A percentile compares a stretch with the other conserved stretches of the same genome.
Evolutionary conservation across 2,113 vertebrate genomes (phyloP).

Genomic region (Brienomyrus brachyistius): DNA sequence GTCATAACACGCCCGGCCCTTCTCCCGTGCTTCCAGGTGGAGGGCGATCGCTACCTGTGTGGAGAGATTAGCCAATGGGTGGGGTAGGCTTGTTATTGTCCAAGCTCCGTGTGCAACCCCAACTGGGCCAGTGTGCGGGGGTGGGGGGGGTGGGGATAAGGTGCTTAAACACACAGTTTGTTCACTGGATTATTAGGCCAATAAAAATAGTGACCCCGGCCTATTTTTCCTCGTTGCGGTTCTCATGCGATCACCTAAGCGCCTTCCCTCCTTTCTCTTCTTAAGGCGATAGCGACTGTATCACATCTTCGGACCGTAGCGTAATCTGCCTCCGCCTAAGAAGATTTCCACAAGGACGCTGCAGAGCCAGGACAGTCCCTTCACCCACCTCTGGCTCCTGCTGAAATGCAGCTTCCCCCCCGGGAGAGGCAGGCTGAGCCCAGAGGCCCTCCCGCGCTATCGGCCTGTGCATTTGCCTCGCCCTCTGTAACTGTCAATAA

Average conservation of each 20-base stretch:
- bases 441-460: neutral
- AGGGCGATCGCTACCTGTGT: conserved; percentile 70
- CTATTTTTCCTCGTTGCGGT: conserved; percentile 45
- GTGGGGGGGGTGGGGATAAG: conserved; percentile 40
- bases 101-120: conserved; percentile 59
- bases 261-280: conserved; percentile 40
- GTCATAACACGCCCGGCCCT: conserved; percentile 56
- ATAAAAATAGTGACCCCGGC: conserved; percentile 55
- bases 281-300: conserved; percentile 52
- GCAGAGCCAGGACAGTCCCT: conserved; percentile 50
- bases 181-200: conserved; percentile 47
- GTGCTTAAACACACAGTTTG: conserved; percentile 63
- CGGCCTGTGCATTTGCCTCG: neutral
- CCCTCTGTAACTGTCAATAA: conserved; percentile 16
- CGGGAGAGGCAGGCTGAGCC: neutral
- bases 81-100: conserved; percentile 58
- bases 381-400: conserved; percentile 38
- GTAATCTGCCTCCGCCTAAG: conserved; percentile 38
- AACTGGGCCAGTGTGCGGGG: conserved; percentile 21
- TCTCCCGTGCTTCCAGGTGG: conserved; percentile 58
- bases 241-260: conserved; percentile 37
- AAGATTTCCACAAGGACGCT: conserved; percentile 52
- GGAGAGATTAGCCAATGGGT: conserved; percentile 68
- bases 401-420: neutral
- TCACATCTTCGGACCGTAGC: conserved; percentile 10